Percentiles rank a stretch among this genome's conserved stretches.
phyloP scores from a whole-genome alignment of 2,888 invertebrate species.

The Caenorhabditis imperialis region DNA sequence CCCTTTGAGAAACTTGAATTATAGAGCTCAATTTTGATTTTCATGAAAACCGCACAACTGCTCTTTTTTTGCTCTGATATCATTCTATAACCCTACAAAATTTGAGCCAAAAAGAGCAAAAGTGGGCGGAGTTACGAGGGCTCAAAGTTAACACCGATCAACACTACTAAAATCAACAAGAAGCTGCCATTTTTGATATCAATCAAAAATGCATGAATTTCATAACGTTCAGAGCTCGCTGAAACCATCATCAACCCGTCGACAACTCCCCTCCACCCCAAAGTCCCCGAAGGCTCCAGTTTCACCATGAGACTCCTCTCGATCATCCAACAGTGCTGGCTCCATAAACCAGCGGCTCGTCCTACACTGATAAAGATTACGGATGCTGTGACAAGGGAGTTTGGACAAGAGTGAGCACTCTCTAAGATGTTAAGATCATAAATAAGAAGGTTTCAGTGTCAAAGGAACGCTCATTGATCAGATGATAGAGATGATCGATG shows the following conservation, averaged over 20 bases:
- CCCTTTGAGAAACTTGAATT: no score
- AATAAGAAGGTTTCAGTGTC: slow-evolving; percentile 38
- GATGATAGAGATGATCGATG: slow-evolving; percentile 70
- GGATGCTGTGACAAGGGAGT: slow-evolving; percentile 65
- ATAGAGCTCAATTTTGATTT: no score
- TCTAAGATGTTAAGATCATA: neutral
- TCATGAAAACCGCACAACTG: no score
- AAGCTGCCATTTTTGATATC: no score
- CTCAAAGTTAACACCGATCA: no score
- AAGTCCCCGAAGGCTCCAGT: slow-evolving; percentile 50
- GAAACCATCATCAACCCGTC: slow-evolving; percentile 18
- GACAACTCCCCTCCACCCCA: slow-evolving; percentile 43
- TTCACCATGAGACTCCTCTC: slow-evolving; percentile 60
- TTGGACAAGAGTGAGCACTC: slow-evolving; percentile 58
- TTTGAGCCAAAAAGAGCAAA: no score
- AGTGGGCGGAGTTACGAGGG: no score
- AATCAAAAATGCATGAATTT: no score
- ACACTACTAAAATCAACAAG: no score
- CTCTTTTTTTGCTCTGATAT: no score
- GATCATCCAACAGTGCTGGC: slow-evolving; percentile 65
- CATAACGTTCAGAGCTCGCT: slow-evolving; percentile 45
- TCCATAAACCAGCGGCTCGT: slow-evolving; percentile 48
- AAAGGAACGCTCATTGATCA: slow-evolving; percentile 67
- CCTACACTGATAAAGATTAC: slow-evolving; percentile 60
- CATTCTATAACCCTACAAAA: no score